Base-by-base conservation (phyloP, 2,797 vertebrate genomes). In the Tolypeutes matacus region DNA sequence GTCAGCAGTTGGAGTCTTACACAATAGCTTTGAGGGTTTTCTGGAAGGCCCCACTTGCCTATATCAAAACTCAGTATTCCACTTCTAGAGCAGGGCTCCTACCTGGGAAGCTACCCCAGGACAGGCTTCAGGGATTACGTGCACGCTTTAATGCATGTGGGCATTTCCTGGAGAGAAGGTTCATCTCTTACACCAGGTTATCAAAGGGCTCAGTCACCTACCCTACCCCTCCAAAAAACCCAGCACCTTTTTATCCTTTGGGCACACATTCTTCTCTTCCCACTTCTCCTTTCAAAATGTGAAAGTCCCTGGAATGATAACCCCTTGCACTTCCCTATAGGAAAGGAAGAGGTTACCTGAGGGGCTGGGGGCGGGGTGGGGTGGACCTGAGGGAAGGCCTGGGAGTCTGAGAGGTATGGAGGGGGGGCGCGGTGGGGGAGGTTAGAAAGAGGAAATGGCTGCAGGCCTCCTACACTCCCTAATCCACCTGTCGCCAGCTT, bases 221-320 rank as follows among this genome's bases (percentile, higher is more conserved):
- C 4, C 4, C 2, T 2, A 11, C 23, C n/a, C 34, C 34, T 78
- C 73, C 39, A 5, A 64, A 56, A 14, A 29, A 20, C 15, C 12
- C 31, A 78, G 17, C 15, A 42, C 27, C 60, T 39, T 64, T 64
- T 60, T 36, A 8, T 2, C 39, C 53, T 64, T 36, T 46, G 36
- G 83, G 72, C 27, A 49, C 36, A 70, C 39, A 31, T 82, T 94
- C 94, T 92, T 81, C 65, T 89, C 70, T 87, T 60, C 62, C 42
- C 7, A 51, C 6, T 9, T 73, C 51, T 84, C 31, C 25, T 92
- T 91, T 69, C 51, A 49, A 46, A 69, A 25, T 17, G 46, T 18
- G 34, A 76, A 69, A 18, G 34, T 96, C 76, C 53, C 65, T 42
- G n/a, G 89, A 73, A 72, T 25, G 34, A 60, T 23, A 34, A 49